A percentile compares a stretch with the other conserved stretches of the same genome.
Conservation (phyloP, 2,797 vertebrate genomes). For the Coregonus suidteri region DNA sequence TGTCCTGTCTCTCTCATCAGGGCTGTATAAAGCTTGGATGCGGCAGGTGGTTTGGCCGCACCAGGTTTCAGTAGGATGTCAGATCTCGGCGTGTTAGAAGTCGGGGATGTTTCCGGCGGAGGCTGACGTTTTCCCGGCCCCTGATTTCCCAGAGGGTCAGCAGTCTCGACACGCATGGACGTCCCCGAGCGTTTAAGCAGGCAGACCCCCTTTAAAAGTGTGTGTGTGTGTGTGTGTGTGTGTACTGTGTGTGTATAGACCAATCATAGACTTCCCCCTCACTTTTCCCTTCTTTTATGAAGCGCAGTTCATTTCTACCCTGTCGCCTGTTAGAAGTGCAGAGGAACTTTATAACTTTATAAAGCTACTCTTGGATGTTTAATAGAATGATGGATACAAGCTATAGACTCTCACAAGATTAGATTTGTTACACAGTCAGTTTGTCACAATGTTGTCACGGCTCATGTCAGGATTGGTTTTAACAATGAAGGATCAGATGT, state of each 20-base stretch:
- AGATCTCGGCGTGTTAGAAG: constrained; percentile 64
- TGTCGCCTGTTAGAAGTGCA: constrained; percentile 51
- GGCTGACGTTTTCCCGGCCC: constrained; percentile 62
- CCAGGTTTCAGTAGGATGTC: constrained; percentile 70
- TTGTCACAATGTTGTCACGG: neutral
- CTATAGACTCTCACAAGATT: neutral
- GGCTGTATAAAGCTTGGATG: constrained; percentile 56
- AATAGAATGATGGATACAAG: neutral
- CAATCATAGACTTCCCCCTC: constrained; percentile 16
- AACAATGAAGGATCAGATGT: neutral
- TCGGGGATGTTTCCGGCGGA: constrained; percentile 62
- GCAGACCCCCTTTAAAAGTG: constrained; percentile 15
- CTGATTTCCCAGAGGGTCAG: constrained; percentile 76
- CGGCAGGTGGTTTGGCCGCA: constrained; percentile 66
- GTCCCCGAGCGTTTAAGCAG: constrained; percentile 71
- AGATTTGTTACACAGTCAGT: neutral
- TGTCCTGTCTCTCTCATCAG: constrained; percentile 60
- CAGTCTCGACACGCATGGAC: constrained; percentile 73
- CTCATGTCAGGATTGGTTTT: constrained; percentile 20
- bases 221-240: neutral
- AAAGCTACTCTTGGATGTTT: constrained; percentile 1
- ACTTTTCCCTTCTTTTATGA: constrained; percentile 40
- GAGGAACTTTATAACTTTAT: constrained; percentile 9
- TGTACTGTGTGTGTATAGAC: too few species aligned
- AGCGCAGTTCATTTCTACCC: constrained; percentile 43